Conservation (phyloP, 2,797 vertebrate genomes). For the Ammospiza maritima region DNA sequence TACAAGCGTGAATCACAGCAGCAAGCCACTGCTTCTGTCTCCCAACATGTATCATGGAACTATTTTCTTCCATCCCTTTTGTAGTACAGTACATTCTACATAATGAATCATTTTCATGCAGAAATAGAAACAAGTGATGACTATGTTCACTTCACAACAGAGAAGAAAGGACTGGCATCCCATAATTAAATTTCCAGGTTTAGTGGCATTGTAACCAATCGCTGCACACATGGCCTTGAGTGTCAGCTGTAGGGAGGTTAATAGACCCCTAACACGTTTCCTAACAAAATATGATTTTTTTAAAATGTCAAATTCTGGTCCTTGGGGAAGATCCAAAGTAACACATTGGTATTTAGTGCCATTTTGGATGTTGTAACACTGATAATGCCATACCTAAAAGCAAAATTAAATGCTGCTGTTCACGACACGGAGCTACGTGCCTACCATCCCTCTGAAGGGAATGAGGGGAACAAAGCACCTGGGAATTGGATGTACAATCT, state of each 20-base stretch:
- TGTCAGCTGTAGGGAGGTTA: slow-evolving; percentile 1
- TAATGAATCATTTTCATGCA: slow-evolving; percentile 63
- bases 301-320: background rate
- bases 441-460: background rate
- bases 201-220: background rate
- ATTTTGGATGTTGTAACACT: background rate
- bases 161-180: slow-evolving; percentile 18
- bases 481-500: background rate
- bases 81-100: slow-evolving; percentile 68
- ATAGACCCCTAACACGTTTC: background rate
- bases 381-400: background rate
- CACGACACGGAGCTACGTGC: background rate
- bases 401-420: background rate
- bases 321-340: background rate
- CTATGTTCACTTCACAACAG: slow-evolving; percentile 23
- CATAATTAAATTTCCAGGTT: slow-evolving; percentile 28
- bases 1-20: slow-evolving; percentile 57
- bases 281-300: background rate
- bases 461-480: background rate
- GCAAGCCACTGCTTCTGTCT: slow-evolving; percentile 58
- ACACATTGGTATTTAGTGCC: background rate
- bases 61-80: slow-evolving; percentile 59
- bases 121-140: slow-evolving; percentile 54
- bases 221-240: background rate
- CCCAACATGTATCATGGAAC: slow-evolving; percentile 54